Conservation (phyloP, 1,140 invertebrate species). For the Macrosteles quadrilineatus region DNA sequence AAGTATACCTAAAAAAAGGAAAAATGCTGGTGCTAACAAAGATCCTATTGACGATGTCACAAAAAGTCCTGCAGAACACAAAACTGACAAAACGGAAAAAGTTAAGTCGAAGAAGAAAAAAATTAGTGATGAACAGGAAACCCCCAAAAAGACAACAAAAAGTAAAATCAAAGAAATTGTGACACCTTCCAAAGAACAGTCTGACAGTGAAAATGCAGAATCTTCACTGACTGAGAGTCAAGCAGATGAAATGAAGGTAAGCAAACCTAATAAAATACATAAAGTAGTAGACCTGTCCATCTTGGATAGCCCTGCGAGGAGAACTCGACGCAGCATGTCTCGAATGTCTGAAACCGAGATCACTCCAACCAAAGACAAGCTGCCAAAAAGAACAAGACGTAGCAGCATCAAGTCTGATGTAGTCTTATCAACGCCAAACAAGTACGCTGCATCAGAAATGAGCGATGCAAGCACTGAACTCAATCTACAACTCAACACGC, state of each 20-base stretch:
- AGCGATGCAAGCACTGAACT: background rate
- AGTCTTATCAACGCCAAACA: background rate
- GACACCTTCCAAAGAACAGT: too few species aligned
- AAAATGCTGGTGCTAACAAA: too few species aligned
- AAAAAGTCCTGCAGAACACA: too few species aligned
- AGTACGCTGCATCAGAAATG: background rate
- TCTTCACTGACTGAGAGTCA: too few species aligned
- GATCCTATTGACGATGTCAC: too few species aligned
- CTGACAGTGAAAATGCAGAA: too few species aligned
- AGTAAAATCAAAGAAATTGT: too few species aligned
- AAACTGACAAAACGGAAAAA: too few species aligned
- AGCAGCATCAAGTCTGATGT: background rate
- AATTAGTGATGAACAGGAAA: too few species aligned
- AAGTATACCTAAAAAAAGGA: too few species aligned
- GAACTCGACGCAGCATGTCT: constrained; percentile 1
- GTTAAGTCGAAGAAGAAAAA: too few species aligned
- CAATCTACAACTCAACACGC: background rate
- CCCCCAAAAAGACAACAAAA: too few species aligned
- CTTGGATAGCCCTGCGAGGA: background rate
- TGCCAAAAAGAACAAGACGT: background rate
- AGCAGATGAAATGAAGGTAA: background rate
- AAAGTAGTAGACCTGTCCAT: background rate
- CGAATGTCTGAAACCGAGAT: background rate
- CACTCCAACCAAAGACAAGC: background rate
- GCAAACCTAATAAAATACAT: background rate